Evolutionary conservation across 2,113 vertebrate species (phyloP), one percentile per base, ranked within the genome.

Genomic region (Prinia subflava): DNA sequence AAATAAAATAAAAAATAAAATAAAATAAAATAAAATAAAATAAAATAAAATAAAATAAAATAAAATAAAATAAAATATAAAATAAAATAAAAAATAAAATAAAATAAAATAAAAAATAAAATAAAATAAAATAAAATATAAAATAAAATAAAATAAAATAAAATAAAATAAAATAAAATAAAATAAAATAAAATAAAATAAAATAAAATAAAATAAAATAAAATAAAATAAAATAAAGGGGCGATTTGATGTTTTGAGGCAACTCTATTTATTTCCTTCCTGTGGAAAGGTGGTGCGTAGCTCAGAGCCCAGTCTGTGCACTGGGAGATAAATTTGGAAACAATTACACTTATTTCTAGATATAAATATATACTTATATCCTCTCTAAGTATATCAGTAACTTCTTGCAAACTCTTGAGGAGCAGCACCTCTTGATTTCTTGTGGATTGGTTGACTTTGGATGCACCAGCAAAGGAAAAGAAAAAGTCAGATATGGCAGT

Each of bases 401-500:
- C 37, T 73, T 11, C 21, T 63, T 11, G 3, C 31, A 53, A 63
- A n/a, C 19, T 78, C 39, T 57, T 27, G 55, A 65, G 44, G n/a
- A 82, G 24, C 7, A 35, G 35, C 15, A 3, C 21, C 69, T n/a
- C 46, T 44, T 28, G 25, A 9, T 92, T 81, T 71, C 39, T 35
- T 10, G 15, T 6, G 10, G 44, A 39, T 22, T 15, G 17, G 19
- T 57, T 53, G 16, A 27, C 21, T 91, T 70, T 27, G n/a, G 8
- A n/a, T 47, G 23, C 27, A 33, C 13, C 15, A 24, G 11, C 4
- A 28, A 46, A 22, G 35, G 1, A 27, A 39, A 44, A 64, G 8
- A 59, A 76, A 13, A 28, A 4, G 0, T 4, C 33, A 39, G 37
- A n/a, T 3, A 4, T 5, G 22, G 11, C 41, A 9, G 16, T 20